phyloP scores from a whole-genome alignment of 2,888 invertebrate species.

The Conistra vaccinii region DNA sequence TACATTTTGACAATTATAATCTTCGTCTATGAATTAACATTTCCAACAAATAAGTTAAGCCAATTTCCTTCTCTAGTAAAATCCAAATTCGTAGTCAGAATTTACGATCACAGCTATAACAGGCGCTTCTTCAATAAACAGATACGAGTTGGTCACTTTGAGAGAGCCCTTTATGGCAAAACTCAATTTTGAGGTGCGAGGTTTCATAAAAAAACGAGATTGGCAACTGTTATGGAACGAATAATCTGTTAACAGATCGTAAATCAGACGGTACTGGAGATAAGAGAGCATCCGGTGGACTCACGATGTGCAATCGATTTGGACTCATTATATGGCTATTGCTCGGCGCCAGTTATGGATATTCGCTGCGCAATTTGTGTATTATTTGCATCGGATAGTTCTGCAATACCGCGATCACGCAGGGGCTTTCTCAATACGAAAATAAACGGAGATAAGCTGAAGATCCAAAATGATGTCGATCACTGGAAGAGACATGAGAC shows the following conservation, averaged over 20 bases:
- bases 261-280: constrained; percentile 72
- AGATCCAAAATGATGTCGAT: constrained; percentile 62
- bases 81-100: constrained; percentile 40
- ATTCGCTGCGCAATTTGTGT: constrained; percentile 85
- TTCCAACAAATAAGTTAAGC: constrained; percentile 10
- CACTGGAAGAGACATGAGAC: constrained; percentile 55
- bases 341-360: constrained; percentile 82
- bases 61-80: constrained; percentile 18
- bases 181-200: constrained; percentile 64
- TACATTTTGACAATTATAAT: constrained; percentile 17
- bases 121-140: constrained; percentile 63
- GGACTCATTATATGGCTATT: constrained; percentile 83
- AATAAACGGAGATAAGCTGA: constrained; percentile 79
- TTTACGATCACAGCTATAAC: constrained; percentile 49
- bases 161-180: constrained; percentile 64
- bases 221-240: constrained; percentile 58
- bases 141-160: constrained; percentile 56
- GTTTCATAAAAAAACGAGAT: constrained; percentile 57
- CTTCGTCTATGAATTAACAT: constrained; percentile 14
- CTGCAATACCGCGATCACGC: constrained; percentile 82
- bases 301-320: constrained; percentile 81
- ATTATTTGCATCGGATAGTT: constrained; percentile 84
- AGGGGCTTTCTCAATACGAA: constrained; percentile 79
- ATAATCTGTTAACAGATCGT: constrained; percentile 78
- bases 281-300: constrained; percentile 65